Evolutionary conservation across 2,888 invertebrate genomes (phyloP), one percentile per base, ranked within the genome.

Genomic region (Acronicta aceris): DNA sequence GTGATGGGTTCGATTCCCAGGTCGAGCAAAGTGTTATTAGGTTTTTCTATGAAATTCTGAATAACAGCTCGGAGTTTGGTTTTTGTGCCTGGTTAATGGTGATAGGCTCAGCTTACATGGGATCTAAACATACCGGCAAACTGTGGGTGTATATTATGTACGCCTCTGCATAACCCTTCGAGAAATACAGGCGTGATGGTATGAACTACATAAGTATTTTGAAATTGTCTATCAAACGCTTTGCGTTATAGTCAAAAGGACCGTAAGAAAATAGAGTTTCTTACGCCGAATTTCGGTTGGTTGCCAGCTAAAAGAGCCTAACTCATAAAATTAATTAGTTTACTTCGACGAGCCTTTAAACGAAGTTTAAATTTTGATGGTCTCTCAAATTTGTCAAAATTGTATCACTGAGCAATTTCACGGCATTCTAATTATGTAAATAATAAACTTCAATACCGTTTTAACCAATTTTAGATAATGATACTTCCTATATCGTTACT

Each of bases 381-480:
- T 61, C 49, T 65, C 65, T 52, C 70, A 77, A 76, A 79, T 81
- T 17, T 72, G 58, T 54, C 41, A 27, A 74, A 80, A 79, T 79
- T 84, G 70, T 74, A 76, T 80, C 73, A 77, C 72, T 69, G 63
- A 30, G 38, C 62, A 61, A 81, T 79, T 74, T 78, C 67, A 56
- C 58, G 58, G 51, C 54, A 49, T 51, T 21, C 10, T 56, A 57
- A 79, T 78, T 81, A 81, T 79, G 76, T 72, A 80, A 82, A 81
- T 77, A 52, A 65, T 71, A 60, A 43, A 21, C 17, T 38, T 52
- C 7, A 54, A 54, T 17, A n/a, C n/a, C 7, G 43, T 30, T 30
- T 59, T 48, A 47, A 52, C 21, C 16, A 47, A 40, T 49, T 40
- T 52, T 47, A 38, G 16, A n/a, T 21, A 38, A 12, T 2, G 13